Conservation (phyloP, 1,140 invertebrate genomes). For the Pseudomyrmex pallidus region DNA sequence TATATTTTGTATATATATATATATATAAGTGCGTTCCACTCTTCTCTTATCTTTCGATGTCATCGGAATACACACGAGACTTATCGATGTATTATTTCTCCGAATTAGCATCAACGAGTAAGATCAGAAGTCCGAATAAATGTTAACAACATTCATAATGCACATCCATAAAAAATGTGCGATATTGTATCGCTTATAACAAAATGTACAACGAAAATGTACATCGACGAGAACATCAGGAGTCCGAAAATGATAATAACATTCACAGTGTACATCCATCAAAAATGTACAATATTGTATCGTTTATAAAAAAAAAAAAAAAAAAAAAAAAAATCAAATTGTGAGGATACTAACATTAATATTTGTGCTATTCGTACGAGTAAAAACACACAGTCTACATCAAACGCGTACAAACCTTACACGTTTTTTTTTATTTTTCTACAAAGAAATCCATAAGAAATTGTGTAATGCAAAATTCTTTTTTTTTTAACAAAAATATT, state of each 20-base stretch:
- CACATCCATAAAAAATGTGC: background rate
- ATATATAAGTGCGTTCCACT: background rate
- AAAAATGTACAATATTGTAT: background rate
- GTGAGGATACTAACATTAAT: background rate
- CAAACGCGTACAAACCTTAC: background rate
- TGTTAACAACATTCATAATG: background rate
- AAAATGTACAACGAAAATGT: background rate
- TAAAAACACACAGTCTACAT: background rate
- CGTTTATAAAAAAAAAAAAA: background rate
- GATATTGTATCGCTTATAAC: background rate
- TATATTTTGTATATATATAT: background rate
- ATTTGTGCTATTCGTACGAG: background rate
- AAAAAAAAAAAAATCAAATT: conserved; percentile 15
- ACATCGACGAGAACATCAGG: background rate
- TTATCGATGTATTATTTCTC: too few species aligned
- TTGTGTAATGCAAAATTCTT: background rate
- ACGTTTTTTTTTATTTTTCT: background rate
- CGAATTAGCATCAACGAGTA: background rate
- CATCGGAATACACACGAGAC: conserved; percentile 7
- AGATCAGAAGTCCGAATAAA: background rate
- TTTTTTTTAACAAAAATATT: background rate
- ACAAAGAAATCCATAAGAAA: background rate
- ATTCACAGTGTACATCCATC: background rate
- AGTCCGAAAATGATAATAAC: background rate
- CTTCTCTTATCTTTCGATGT: conserved; percentile 38